Evolutionary conservation across 2,113 vertebrate genomes (phyloP), one percentile per base, ranked within the genome.

Genomic region (Eptatretus burgeri): DNA sequence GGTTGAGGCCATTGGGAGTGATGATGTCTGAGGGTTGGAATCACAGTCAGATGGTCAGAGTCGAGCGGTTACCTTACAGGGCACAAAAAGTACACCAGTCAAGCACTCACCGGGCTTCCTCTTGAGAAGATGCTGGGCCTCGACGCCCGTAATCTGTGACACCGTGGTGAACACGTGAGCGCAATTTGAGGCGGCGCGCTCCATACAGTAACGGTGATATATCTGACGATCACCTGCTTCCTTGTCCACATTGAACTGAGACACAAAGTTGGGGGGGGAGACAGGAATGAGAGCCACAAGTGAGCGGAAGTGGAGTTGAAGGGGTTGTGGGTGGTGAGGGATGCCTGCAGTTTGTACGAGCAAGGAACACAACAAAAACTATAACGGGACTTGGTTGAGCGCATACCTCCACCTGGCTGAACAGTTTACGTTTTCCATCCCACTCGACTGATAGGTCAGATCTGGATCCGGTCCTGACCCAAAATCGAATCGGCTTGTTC

Each of bases 161-260:
- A 98, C 89, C 0, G 91, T 95, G 64, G 85, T 83, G 71, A 98
- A 94, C 41, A 88, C 83, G 0, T 98, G 91, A 1, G 91, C 77
- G 2, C 87, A 93, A 50, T 95, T 84, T 1, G 81, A 85, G 0
- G 87, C 77, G 0, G 89, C 89, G 20, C 87, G 70, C 70, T 98
- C 91, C 77, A 98, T 76, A 64, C 89, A 95, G 72, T 93, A 98
- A 1, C 84, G 80, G 66, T 98, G 91, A 68, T 95, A 98, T 69
- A 98, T 98, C 73, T 91, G 81, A 52, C 89, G 78, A 49, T 98
- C 85, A 1, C 87, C 89, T 0, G 91, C 91, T 73, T 98, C 91
- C 67, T 81, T 81, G 74, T 98, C 89, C 27, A 88, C 75, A 69
- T 95, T 69, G 69, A 95, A 98, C 91, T 98, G 71, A 67, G 16